Evolutionary conservation across 1,140 invertebrate species (phyloP).

Genomic region (Samia ricini): DNA sequence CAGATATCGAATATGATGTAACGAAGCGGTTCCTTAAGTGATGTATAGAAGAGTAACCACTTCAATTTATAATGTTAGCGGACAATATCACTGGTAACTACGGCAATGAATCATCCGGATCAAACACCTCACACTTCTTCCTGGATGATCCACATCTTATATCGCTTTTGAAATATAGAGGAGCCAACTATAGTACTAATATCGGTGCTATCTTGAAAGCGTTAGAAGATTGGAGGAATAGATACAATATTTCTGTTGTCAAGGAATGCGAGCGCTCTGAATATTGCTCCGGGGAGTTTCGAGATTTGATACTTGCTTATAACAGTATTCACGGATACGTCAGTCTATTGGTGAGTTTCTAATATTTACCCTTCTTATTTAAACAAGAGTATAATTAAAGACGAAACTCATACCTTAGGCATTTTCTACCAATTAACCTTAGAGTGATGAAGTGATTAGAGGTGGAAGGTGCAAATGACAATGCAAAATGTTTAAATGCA

Average conservation of each 20-base stretch:
- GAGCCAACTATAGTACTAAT: slow-evolving; percentile 46
- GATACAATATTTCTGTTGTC: slow-evolving; percentile 55
- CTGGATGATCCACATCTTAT: slow-evolving; percentile 52
- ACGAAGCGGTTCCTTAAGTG: not conserved
- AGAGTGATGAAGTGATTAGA: not conserved
- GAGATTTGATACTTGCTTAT: slow-evolving; percentile 59
- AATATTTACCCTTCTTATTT: not conserved
- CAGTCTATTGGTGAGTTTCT: slow-evolving; percentile 58
- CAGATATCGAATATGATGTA: not conserved
- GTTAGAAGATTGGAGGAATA: slow-evolving; percentile 50
- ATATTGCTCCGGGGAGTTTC: slow-evolving; percentile 60
- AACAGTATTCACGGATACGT: slow-evolving; percentile 68
- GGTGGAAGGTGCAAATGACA: not conserved
- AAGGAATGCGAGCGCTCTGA: slow-evolving; percentile 58
- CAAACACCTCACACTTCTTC: slow-evolving; percentile 37
- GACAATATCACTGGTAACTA: slow-evolving; percentile 33
- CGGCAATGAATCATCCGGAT: slow-evolving; percentile 17
- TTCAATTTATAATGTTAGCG: slow-evolving; percentile 43
- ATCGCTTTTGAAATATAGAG: slow-evolving; percentile 51
- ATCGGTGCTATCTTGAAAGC: slow-evolving; percentile 50
- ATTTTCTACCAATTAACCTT: too few species aligned
- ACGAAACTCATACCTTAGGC: too few species aligned
- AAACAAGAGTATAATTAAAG: too few species aligned
- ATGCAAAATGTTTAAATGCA: not conserved
- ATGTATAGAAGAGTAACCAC: not conserved